phyloP scores from a whole-genome alignment of 2,797 vertebrate species.

The Masticophis lateralis region DNA sequence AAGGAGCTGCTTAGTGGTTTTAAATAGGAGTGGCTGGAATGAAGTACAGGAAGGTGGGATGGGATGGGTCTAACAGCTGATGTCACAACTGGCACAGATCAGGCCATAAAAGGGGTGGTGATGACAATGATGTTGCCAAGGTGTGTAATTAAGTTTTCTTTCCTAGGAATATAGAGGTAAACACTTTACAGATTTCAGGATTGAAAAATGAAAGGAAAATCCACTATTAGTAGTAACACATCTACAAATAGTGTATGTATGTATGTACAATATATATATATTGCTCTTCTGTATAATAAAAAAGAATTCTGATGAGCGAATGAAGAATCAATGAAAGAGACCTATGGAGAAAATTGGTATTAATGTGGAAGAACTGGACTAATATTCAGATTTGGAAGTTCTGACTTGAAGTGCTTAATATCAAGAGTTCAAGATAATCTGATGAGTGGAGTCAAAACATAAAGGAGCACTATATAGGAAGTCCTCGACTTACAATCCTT shows the following conservation, averaged over 20 bases:
- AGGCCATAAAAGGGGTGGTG: constrained; percentile 18
- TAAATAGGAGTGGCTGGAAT: background rate
- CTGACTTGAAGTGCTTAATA: background rate
- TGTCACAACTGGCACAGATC: constrained; percentile 55
- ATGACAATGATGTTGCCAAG: constrained; percentile 32
- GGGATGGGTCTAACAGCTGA: constrained; percentile 62
- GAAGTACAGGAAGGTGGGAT: constrained; percentile 22
- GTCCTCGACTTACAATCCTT: no score
- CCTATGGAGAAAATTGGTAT: background rate
- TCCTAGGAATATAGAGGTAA: constrained; percentile 19
- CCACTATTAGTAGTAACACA: background rate
- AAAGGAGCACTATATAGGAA: constrained; percentile 15
- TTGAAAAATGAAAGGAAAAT: background rate
- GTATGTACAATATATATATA: no score
- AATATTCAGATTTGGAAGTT: background rate
- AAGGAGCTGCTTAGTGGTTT: constrained; percentile 32
- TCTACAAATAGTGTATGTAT: background rate
- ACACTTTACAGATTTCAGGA: background rate
- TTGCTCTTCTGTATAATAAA: constrained; percentile 1
- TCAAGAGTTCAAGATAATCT: background rate
- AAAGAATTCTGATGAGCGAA: constrained; percentile 24
- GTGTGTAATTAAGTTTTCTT: constrained; percentile 44
- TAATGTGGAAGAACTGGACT: background rate
- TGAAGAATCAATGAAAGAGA: background rate
- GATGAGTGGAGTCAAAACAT: constrained; percentile 56